phyloP scores from a whole-genome alignment of 2,797 vertebrate genomes.

The Mustela erminea region DNA sequence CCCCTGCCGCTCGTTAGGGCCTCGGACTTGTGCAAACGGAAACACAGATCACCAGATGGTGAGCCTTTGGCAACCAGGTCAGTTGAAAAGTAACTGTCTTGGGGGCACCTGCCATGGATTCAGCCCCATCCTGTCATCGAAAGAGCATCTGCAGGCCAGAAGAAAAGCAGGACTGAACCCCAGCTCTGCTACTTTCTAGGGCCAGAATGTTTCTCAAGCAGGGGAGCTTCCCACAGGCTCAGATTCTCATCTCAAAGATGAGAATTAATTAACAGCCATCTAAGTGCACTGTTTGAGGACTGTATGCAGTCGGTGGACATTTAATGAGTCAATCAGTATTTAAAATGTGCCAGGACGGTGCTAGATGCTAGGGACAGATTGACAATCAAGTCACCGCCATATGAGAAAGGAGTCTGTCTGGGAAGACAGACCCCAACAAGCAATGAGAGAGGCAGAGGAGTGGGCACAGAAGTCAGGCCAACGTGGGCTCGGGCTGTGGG shows the following conservation, averaged over 20 bases:
- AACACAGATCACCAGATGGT: fast-evolving
- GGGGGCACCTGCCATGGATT: not conserved
- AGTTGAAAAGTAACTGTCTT: fast-evolving
- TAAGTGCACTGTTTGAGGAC: not conserved
- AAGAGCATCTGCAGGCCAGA: not conserved
- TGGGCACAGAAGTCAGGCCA: too few species aligned
- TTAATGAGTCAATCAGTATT: not conserved
- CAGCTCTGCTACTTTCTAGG: not conserved
- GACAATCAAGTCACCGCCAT: not conserved
- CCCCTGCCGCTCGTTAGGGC: not conserved
- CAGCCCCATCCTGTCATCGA: fast-evolving
- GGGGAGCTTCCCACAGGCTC: not conserved
- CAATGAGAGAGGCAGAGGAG: too few species aligned
- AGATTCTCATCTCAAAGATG: not conserved
- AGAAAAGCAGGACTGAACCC: not conserved
- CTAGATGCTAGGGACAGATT: not conserved
- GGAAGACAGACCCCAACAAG: too few species aligned
- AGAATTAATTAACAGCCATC: not conserved
- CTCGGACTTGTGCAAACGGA: fast-evolving
- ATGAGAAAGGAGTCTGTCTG: too few species aligned
- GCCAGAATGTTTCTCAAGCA: not conserved
- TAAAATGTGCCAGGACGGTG: not conserved
- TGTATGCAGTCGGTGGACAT: too few species aligned
- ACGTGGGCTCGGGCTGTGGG: fast-evolving
- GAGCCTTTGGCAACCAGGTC: not conserved